Evolutionary conservation across 2,888 invertebrate genomes (phyloP).

Genomic region (Eurytoma californica): DNA sequence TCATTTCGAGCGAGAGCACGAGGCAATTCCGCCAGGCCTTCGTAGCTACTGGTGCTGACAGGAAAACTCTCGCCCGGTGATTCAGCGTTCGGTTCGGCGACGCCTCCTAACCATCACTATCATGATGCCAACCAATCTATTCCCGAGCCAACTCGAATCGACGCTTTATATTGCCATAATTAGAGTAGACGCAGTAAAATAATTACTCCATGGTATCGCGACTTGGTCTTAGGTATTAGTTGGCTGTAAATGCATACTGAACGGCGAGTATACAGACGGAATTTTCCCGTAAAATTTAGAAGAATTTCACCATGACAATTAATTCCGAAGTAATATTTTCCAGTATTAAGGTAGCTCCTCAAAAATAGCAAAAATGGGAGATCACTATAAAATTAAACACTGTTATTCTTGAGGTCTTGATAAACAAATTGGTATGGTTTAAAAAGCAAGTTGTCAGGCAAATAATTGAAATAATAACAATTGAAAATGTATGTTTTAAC

Average conservation of each 20-base stretch:
- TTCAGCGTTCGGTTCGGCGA: slow-evolving; percentile 74
- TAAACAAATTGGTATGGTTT: too few species aligned
- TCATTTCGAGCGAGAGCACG: slow-evolving; percentile 69
- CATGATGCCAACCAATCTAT: slow-evolving; percentile 67
- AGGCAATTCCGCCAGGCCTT: slow-evolving; percentile 71
- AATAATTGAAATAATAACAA: too few species aligned
- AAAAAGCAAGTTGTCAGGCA: too few species aligned
- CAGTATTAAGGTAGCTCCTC: too few species aligned
- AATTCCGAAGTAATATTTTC: too few species aligned
- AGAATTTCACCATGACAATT: too few species aligned
- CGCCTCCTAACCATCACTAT: slow-evolving; percentile 71
- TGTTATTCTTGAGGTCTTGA: too few species aligned
- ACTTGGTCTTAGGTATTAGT: too few species aligned
- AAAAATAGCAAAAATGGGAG: too few species aligned
- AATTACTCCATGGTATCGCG: neutral
- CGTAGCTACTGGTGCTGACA: slow-evolving; percentile 72
- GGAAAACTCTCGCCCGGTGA: slow-evolving; percentile 75
- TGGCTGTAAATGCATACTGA: neutral
- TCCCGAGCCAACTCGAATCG: slow-evolving; percentile 54
- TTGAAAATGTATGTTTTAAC: too few species aligned
- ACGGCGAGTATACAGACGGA: neutral
- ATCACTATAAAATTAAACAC: too few species aligned
- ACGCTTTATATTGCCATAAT: slow-evolving; percentile 58
- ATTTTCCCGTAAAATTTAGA: neutral
- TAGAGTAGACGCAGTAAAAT: slow-evolving; percentile 48